Evolutionary conservation across 2,113 vertebrate genomes (phyloP), one percentile per base, ranked within the genome.

Genomic region (Polyodon spathula): DNA sequence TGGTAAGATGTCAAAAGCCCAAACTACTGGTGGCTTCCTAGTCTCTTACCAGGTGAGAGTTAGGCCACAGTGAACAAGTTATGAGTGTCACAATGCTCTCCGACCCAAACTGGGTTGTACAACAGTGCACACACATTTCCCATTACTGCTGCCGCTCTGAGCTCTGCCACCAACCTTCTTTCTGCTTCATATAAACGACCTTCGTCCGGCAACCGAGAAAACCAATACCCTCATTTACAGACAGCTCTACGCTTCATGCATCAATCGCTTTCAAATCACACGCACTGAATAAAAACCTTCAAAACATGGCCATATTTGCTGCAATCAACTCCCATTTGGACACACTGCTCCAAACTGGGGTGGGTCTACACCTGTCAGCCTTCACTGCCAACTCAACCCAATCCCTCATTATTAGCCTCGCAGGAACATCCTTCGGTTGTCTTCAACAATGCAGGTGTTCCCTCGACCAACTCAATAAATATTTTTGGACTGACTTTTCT

Each of bases 11-110:
- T 27, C 27, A 27, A 27, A 27, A 27, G 27, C 27, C 27, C 27
- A 27, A 27, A 27, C 27, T 27, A 27, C 3, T 27, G 27, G 27
- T 27, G 27, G 27, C 27, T 27, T 27, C 27, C 27, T 27, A 27
- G 27, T 27, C 27, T 27, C 27, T 27, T 55, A 61, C 44, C 37
- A 46, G 62, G 59, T 63, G 61, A 59, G 61, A 54, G 69, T 46
- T 8, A 16, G 11, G 27, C 42, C 54, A 6, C 10, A 17, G 16
- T 15, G 46, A 27, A 27, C 27, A 27, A 3, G 27, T 44, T 56
- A 37, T 17, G 12, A 56, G 44, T 14, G 27, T 2, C 12, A 50
- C 27, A 16, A 55, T 37, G 38, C 54, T 37, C 54, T 37, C 4
- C n/a, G 6, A 16, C n/a, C n/a, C 27, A 42, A 40, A 44, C 40